A percentile compares a stretch with the other conserved stretches of the same genome.
These are phyloP conservation scores for Microcebus tavaratra DNA, from an alignment of 2,113 vertebrate genomes.

Conservation along the genomic window DNA sequence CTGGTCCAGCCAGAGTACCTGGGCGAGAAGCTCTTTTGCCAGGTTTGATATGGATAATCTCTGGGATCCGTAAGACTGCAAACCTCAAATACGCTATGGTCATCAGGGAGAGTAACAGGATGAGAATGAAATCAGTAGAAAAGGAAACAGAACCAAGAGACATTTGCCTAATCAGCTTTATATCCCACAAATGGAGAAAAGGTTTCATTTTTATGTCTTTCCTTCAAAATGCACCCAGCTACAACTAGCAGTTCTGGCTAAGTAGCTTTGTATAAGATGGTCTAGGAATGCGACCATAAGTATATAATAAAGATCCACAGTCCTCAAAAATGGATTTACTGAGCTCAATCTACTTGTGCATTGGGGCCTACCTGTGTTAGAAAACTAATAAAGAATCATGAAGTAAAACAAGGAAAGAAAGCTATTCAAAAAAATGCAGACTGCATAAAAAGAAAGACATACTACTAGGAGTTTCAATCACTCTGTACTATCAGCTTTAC, in stretches of 20 bases:
- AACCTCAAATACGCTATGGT: not conserved
- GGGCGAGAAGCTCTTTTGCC: not conserved
- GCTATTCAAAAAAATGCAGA: not conserved
- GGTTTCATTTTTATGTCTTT: not conserved
- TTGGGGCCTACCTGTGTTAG: not conserved
- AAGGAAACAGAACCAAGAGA: constrained; percentile 10
- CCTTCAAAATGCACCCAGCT: not conserved
- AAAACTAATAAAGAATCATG: not conserved
- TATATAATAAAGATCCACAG: not conserved
- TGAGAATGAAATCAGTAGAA: not conserved
- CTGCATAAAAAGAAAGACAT: not conserved
- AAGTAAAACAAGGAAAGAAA: not conserved
- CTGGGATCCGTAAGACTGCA: not conserved
- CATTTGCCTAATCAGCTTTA: not conserved
- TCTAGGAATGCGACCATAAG: not conserved
- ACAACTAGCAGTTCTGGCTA: not conserved
- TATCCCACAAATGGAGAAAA: not conserved
- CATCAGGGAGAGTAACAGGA: not conserved
- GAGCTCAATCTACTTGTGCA: not conserved
- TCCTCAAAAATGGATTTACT: not conserved
- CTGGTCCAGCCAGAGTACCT: not conserved
- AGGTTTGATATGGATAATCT: not conserved
- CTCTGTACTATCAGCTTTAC: not conserved
- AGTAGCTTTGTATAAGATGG: not conserved
- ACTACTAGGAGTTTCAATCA: not conserved